Evolutionary conservation across 2,797 vertebrate genomes (phyloP), one percentile per base, ranked within the genome.

Genomic region (Myiotriccus ornatus): DNA sequence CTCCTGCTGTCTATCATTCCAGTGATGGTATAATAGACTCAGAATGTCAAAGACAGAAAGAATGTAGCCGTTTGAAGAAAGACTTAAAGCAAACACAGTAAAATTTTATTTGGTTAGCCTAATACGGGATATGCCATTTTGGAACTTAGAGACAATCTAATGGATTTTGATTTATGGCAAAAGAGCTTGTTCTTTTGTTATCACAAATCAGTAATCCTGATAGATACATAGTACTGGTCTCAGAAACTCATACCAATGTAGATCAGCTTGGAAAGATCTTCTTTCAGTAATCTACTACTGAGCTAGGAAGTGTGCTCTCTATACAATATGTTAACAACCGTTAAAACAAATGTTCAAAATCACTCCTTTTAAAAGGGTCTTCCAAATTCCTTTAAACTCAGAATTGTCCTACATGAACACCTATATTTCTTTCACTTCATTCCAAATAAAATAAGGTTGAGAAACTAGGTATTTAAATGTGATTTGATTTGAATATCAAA

Each of bases 21-120:
- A 56, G 27, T 56, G 53, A 81, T 87, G 59, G 93, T 89, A 96
- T 95, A 83, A 78, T 75, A 65, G 67, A 85, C 56, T 74, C 65
- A 81, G 28, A 90, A 95, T 84, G 39, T 37, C 46, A 95, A 55
- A 92, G 41, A 77, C 39, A 93, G 47, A 88, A 77, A 87, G 14
- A 77, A 56, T 79, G 89, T 12, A 90, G 18, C 10, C 6, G 79
- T 15, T 43, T 1, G 0, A 63, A 64, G 46, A 89, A 93, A 93
- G 28, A 79, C 59, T 41, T 47, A 44, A 74, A 83, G 12, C 0
- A 65, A 81, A 25, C 12, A 52, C 3, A 60, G 7, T 20, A 59
- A 63, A 57, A 35, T 62, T 53, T 35, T 63, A 28, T 69, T 84
- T 74, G 3, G 6, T 82, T 65, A 62, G 7, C 3, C 22, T 86